Evolutionary conservation across 2,113 vertebrate genomes (phyloP).

Genomic region (Ptilonorhynchus violaceus): DNA sequence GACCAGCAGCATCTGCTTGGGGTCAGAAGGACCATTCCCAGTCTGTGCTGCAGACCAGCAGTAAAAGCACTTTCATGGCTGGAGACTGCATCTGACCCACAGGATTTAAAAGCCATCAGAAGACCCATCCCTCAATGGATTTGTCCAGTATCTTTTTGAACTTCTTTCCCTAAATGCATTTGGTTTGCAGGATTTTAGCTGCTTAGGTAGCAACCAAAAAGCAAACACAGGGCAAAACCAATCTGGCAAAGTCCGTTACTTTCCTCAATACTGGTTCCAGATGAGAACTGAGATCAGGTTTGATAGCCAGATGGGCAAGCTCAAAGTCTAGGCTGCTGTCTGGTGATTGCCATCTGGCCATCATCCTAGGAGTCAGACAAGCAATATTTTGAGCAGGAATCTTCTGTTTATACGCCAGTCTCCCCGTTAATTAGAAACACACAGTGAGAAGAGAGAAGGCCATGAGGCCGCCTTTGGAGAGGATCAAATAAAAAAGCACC

Average conservation of each 20-base stretch:
- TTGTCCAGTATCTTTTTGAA: neutral
- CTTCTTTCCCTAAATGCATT: neutral
- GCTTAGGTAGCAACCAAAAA: constrained; percentile 41
- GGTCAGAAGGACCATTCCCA: neutral
- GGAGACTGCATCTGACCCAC: neutral
- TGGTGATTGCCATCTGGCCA: constrained; percentile 12
- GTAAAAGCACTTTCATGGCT: neutral
- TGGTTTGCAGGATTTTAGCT: constrained; percentile 22
- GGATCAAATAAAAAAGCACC: constrained; percentile 26
- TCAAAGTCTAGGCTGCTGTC: constrained; percentile 33
- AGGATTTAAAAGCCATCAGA: neutral
- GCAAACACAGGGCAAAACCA: constrained; percentile 2
- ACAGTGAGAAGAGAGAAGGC: constrained; percentile 19
- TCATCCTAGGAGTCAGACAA: constrained; percentile 31
- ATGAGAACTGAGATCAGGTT: constrained; percentile 3
- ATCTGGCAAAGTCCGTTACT: neutral
- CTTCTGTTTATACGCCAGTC: constrained; percentile 51
- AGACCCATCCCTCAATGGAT: neutral
- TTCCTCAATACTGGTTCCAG: constrained; percentile 39
- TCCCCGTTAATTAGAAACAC: constrained; percentile 54
- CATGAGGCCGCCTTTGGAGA: neutral
- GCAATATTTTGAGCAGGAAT: constrained; percentile 44
- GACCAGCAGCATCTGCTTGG: neutral
- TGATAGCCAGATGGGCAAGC: constrained; percentile 39
- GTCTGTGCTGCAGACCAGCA: neutral